A percentile compares a stretch with the other conserved stretches of the same genome.
Evolutionary conservation across 2,888 invertebrate species (phyloP).

Genomic region (Odontomyia ornata): DNA sequence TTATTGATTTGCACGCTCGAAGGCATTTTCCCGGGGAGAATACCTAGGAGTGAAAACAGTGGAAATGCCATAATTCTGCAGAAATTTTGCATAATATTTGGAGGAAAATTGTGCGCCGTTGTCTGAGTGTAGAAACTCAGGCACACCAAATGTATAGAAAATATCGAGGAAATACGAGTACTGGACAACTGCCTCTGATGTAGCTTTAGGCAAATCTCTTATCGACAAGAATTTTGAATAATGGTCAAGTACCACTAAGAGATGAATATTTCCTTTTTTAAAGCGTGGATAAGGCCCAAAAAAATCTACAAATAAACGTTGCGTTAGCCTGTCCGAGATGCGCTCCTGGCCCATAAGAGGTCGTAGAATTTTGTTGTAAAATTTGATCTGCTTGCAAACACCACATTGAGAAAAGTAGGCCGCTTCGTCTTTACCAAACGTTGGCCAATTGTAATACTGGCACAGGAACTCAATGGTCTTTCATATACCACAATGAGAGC

Average conservation of each 20-base stretch:
- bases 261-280: slow-evolving; percentile 33
- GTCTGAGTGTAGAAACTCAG: too few species aligned
- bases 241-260: background rate
- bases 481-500: too few species aligned
- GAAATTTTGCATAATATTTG: background rate
- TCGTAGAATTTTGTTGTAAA: too few species aligned
- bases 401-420: too few species aligned
- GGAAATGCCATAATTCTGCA: background rate
- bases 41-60: background rate
- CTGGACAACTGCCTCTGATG: background rate
- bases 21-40: background rate
- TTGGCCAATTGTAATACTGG: too few species aligned
- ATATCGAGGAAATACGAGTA: background rate
- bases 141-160: background rate
- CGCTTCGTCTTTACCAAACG: too few species aligned
- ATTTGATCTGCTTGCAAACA: too few species aligned
- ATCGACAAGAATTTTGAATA: background rate
- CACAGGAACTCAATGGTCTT: too few species aligned
- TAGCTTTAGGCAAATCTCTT: slow-evolving; percentile 4
- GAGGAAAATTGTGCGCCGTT: background rate
- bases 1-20: too few species aligned
- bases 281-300: slow-evolving; percentile 22
- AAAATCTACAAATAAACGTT: slow-evolving; percentile 23
- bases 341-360: background rate
- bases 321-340: background rate